A percentile compares a stretch with the other conserved stretches of the same genome.
phyloP scores from a whole-genome alignment of 2,888 invertebrate species.

The Aelia acuminata region DNA sequence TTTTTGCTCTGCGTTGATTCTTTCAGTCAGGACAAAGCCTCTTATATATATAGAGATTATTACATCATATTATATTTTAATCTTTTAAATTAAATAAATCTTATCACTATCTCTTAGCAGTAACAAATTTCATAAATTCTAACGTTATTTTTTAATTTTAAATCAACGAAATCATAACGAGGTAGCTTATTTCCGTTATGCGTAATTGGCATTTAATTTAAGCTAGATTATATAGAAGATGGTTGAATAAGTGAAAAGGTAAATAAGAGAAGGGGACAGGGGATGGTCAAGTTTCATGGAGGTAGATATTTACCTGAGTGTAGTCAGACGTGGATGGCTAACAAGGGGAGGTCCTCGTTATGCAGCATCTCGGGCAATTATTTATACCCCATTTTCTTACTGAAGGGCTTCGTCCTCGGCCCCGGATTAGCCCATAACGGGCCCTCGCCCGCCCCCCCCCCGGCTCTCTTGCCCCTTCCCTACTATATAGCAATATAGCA shows the following conservation, averaged over 20 bases:
- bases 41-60: too few species aligned
- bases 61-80: too few species aligned
- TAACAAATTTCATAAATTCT: too few species aligned
- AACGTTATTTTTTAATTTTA: not conserved
- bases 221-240: constrained; percentile 37
- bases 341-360: constrained; percentile 25
- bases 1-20: too few species aligned
- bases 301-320: constrained; percentile 48
- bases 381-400: constrained; percentile 56
- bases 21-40: too few species aligned
- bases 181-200: not conserved
- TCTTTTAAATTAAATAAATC: too few species aligned
- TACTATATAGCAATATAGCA: not conserved
- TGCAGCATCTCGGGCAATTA: constrained; percentile 49
- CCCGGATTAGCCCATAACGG: constrained; percentile 43
- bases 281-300: constrained; percentile 46
- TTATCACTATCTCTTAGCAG: too few species aligned
- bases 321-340: constrained; percentile 49
- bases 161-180: not conserved
- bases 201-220: constrained; percentile 31
- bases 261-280: constrained; percentile 44
- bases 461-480: not conserved
- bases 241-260: constrained; percentile 44
- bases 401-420: constrained; percentile 39
- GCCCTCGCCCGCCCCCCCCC: not conserved